Conservation (phyloP, 35 echinoderm and acorn worm species). For the Lytechinus variegatus region DNA sequence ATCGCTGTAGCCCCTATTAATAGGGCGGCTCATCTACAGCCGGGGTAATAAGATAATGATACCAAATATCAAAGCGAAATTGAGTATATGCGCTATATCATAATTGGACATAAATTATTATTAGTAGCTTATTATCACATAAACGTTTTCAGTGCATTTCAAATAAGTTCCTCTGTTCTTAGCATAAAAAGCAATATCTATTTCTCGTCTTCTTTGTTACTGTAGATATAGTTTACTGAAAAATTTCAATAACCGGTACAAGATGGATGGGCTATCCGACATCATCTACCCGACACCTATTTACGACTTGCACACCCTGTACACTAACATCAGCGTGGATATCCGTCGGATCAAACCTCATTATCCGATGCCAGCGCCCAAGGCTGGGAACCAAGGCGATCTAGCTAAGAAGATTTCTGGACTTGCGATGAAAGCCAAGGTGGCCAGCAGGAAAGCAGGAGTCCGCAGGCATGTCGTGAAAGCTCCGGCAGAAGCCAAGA, state of each 20-base stretch:
- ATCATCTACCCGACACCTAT: conserved; percentile 53
- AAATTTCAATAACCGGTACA: conserved; percentile 62
- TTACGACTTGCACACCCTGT: conserved; percentile 56
- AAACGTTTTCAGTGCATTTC: no score
- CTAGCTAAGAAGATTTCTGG: conserved; percentile 22
- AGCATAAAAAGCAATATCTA: no score
- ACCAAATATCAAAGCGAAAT: no score
- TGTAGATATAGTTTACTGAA: conserved; percentile 49
- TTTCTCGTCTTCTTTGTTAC: no score
- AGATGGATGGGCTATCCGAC: conserved; percentile 59
- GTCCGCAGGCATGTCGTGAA: neutral
- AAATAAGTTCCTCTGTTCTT: no score
- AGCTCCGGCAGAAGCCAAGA: neutral
- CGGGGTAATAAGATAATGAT: no score
- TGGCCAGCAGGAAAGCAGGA: neutral
- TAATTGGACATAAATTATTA: no score
- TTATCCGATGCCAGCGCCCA: conserved; percentile 45
- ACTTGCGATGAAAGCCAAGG: neutral
- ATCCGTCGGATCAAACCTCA: conserved; percentile 60
- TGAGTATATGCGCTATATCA: no score
- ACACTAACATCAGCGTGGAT: conserved; percentile 68
- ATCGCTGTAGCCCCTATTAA: no score
- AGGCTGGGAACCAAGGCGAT: neutral
- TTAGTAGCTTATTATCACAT: no score
- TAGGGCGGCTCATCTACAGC: no score